Conservation (phyloP, 2,888 invertebrate genomes). For the Camponotus fellah region DNA sequence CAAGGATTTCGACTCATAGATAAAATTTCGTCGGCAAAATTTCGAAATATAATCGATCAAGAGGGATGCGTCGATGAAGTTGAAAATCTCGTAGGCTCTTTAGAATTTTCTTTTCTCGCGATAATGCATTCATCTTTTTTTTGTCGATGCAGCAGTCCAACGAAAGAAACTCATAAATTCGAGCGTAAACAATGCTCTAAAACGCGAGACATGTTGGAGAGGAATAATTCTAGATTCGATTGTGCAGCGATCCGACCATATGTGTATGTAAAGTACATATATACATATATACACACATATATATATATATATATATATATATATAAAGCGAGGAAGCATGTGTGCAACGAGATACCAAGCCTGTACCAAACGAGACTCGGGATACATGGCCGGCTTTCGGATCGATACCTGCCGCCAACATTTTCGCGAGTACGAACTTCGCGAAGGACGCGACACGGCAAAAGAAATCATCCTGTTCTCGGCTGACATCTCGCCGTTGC, state of each 20-base stretch:
- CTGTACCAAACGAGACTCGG: conserved; percentile 33
- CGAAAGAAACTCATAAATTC: conserved; percentile 45
- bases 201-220: conserved; percentile 25
- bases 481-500: neutral
- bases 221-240: conserved; percentile 51
- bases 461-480: conserved; percentile 11
- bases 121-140: conserved; percentile 38
- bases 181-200: conserved; percentile 48
- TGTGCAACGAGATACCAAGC: conserved; percentile 41
- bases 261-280: neutral
- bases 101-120: conserved; percentile 34
- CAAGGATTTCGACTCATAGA: neutral
- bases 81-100: neutral
- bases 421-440: conserved; percentile 30
- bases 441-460: conserved; percentile 2
- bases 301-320: neutral
- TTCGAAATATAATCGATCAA: conserved; percentile 3
- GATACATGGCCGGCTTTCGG: conserved; percentile 27
- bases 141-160: conserved; percentile 30
- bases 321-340: neutral
- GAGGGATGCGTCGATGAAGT: no score
- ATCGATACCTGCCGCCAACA: conserved; percentile 34
- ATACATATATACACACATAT: neutral
- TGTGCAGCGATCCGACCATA: conserved; percentile 20
- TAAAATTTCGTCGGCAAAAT: conserved; percentile 12